Evolutionary conservation across 2,113 vertebrate species (phyloP).

Genomic region (Eulacestoma nigropectus): DNA sequence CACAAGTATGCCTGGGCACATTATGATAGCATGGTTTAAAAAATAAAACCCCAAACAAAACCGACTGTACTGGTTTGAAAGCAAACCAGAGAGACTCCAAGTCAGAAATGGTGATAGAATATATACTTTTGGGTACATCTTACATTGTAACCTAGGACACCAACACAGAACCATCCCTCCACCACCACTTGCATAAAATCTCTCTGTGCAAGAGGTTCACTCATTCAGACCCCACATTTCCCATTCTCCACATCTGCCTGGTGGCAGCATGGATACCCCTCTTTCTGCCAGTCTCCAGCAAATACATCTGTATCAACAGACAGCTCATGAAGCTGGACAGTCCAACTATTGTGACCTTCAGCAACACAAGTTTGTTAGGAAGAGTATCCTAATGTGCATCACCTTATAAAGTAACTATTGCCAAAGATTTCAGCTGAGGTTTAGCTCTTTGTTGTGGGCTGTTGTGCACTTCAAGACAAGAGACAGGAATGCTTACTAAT

Average conservation of each 20-base stretch:
- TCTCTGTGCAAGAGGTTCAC: not conserved
- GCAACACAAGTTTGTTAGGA: not conserved
- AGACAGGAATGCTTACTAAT: too few relatives aligned
- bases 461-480: not conserved
- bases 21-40: not conserved
- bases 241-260: not conserved
- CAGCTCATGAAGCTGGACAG: not conserved
- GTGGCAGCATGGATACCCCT: not conserved
- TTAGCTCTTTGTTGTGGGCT: not conserved
- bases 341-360: not conserved
- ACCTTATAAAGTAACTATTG: not conserved
- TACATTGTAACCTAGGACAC: too few relatives aligned
- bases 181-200: not conserved
- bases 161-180: not conserved
- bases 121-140: too few relatives aligned
- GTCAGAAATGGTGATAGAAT: too few relatives aligned
- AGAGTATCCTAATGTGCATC: not conserved
- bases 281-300: not conserved
- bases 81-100: too few relatives aligned
- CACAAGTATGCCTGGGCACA: not conserved
- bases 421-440: fast-evolving
- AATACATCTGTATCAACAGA: not conserved
- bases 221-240: not conserved
- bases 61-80: too few relatives aligned
- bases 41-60: not conserved